phyloP scores from a whole-genome alignment of 1,140 invertebrate species.

The Coenobita brevimanus region DNA sequence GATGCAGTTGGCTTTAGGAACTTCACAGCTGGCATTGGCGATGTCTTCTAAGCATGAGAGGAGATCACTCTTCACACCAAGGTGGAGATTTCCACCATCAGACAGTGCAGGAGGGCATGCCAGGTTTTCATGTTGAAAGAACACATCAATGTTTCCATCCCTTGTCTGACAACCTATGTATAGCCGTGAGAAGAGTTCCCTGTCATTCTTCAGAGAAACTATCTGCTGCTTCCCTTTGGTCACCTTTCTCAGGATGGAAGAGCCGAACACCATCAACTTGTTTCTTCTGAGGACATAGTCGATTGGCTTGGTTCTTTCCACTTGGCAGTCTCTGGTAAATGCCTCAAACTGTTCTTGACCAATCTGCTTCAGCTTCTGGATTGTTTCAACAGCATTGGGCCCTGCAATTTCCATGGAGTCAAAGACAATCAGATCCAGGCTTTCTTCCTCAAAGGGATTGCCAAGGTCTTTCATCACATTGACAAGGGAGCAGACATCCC shows the following conservation, averaged over 20 bases:
- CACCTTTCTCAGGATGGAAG: not conserved
- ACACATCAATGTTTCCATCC: not conserved
- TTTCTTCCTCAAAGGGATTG: too few species aligned
- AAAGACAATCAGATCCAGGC: too few species aligned
- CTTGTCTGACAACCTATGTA: slow-evolving; percentile 8
- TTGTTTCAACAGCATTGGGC: too few species aligned
- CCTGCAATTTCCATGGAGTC: too few species aligned
- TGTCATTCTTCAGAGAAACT: not conserved
- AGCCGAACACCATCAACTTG: not conserved
- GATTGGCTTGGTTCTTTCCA: not conserved
- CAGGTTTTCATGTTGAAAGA: slow-evolving; percentile 17
- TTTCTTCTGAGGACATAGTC: not conserved
- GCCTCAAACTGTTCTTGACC: too few species aligned
- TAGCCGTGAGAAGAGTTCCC: not conserved
- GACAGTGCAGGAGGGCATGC: not conserved
- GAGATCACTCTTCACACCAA: not conserved
- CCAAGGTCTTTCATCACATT: too few species aligned
- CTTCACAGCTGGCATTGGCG: not conserved
- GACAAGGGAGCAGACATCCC: too few species aligned
- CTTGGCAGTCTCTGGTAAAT: too few species aligned
- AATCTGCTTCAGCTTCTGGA: too few species aligned
- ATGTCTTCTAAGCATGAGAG: not conserved
- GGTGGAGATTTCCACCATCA: not conserved
- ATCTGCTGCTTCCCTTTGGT: not conserved
- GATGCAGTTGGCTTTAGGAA: not conserved